Percentiles rank a stretch among this genome's conserved stretches.
Evolutionary conservation across 2,888 invertebrate species (phyloP).

Genomic region (Athalia rosae): DNA sequence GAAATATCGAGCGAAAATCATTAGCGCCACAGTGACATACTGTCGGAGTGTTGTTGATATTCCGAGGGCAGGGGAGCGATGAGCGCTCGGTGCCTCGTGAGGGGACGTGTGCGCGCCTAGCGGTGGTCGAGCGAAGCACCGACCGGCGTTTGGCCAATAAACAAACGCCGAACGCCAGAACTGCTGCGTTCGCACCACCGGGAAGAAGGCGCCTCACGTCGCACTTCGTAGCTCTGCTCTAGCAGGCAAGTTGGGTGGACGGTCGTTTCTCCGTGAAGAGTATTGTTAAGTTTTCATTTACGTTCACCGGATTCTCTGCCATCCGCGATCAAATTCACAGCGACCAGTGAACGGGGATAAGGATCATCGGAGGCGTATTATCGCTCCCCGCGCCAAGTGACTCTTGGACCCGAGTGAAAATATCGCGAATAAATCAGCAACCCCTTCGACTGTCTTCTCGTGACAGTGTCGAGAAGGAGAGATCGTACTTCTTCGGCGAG

Average conservation of each 20-base stretch:
- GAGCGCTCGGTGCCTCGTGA: background rate
- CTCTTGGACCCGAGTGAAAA: too few species aligned
- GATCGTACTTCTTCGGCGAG: background rate
- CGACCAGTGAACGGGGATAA: too few species aligned
- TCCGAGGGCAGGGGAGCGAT: too few species aligned
- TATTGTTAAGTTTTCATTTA: background rate
- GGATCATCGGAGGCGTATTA: too few species aligned
- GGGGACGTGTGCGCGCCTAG: slow-evolving; percentile 46
- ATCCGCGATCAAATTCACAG: too few species aligned
- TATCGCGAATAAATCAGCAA: too few species aligned
- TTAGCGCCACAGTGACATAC: background rate
- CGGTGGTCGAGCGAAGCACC: slow-evolving; percentile 10
- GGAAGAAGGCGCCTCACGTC: slow-evolving; percentile 35
- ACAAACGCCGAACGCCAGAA: slow-evolving; percentile 56
- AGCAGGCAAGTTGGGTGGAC: background rate
- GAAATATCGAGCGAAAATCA: background rate
- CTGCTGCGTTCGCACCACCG: slow-evolving; percentile 16
- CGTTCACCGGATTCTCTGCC: background rate
- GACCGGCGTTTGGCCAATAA: slow-evolving; percentile 54
- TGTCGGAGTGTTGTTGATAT: background rate
- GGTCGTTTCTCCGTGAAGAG: background rate
- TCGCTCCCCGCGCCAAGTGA: too few species aligned
- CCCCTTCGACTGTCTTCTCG: background rate
- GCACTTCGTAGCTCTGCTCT: slow-evolving; percentile 21
- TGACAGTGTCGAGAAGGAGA: background rate